Percentiles rank a stretch among this genome's conserved stretches.
Conservation (phyloP, 2,113 vertebrate species). For the Crotalus viridis region DNA sequence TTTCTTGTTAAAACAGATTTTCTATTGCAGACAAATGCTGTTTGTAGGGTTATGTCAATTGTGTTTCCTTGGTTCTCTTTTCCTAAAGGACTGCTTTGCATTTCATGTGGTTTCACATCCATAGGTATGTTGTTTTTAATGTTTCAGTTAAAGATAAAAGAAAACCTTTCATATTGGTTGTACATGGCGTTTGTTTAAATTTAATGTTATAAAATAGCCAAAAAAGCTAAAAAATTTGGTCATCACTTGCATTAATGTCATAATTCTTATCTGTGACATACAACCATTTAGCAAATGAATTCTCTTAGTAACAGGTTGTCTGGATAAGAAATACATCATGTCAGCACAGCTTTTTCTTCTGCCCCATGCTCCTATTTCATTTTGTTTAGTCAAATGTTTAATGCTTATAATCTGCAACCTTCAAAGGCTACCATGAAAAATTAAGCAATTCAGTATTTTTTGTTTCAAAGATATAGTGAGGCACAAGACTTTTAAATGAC, state of each 20-base stretch:
- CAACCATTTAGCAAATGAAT: background rate
- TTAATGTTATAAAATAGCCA: background rate
- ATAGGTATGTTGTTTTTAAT: background rate
- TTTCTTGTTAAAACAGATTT: constrained; percentile 1
- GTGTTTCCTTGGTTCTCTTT: background rate
- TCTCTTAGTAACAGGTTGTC: background rate
- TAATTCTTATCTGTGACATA: constrained; percentile 6
- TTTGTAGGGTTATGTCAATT: background rate
- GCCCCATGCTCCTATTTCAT: background rate
- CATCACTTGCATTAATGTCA: background rate
- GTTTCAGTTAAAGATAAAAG: background rate
- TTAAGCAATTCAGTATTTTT: constrained; percentile 11
- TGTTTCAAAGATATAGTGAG: background rate
- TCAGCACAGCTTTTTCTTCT: background rate
- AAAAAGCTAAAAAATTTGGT: background rate
- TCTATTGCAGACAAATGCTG: background rate
- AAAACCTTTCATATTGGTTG: background rate
- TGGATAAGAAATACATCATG: background rate
- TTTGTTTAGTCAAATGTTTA: background rate
- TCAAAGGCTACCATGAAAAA: background rate
- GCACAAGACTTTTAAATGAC: constrained; percentile 38
- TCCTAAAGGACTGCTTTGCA: background rate
- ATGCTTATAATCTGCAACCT: background rate
- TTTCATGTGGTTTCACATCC: constrained; percentile 2
- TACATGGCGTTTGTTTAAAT: background rate